phyloP scores from a whole-genome alignment of 2,888 invertebrate genomes.

The Paralinhomoeus sp. region DNA sequence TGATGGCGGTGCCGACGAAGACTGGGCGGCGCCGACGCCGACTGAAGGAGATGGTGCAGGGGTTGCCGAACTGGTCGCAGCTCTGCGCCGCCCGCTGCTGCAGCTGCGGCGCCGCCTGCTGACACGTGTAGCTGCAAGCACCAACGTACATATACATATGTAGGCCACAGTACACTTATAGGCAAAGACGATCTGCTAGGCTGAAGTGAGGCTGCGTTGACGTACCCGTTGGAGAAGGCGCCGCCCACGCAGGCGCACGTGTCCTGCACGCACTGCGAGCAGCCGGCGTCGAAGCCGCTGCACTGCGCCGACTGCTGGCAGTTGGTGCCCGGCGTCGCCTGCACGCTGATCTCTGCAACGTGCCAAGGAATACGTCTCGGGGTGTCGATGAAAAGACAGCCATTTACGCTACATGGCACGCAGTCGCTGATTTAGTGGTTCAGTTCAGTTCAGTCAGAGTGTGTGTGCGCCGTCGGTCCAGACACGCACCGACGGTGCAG shows the following conservation, averaged over 20 bases:
- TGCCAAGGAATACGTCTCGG: too few relatives aligned
- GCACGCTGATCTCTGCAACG: too few relatives aligned
- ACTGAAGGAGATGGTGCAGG: background rate
- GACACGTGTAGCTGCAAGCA: slow-evolving; percentile 14
- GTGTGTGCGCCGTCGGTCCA: background rate
- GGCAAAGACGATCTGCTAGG: too few relatives aligned
- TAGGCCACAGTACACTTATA: too few relatives aligned
- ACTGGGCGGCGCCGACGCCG: background rate
- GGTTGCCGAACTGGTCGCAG: slow-evolving; percentile 18
- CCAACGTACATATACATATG: too few relatives aligned
- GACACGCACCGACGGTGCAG: slow-evolving; percentile 10
- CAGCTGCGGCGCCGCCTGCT: slow-evolving; percentile 10
- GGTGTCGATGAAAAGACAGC: too few relatives aligned
- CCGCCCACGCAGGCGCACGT: background rate
- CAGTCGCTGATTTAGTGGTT: too few relatives aligned
- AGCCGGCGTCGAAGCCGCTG: slow-evolving; percentile 13
- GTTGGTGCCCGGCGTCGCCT: slow-evolving; percentile 12
- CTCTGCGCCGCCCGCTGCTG: slow-evolving; percentile 14
- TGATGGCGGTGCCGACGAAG: background rate
- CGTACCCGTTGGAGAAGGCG: background rate
- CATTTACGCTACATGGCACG: too few relatives aligned
- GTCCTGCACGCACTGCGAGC: slow-evolving; percentile 10
- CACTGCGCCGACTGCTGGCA: slow-evolving; percentile 16
- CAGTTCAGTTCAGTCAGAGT: too few relatives aligned
- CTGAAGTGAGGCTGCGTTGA: too few relatives aligned